Conservation (phyloP, 2,888 invertebrate species). For the Nemotelus nigrinus region DNA sequence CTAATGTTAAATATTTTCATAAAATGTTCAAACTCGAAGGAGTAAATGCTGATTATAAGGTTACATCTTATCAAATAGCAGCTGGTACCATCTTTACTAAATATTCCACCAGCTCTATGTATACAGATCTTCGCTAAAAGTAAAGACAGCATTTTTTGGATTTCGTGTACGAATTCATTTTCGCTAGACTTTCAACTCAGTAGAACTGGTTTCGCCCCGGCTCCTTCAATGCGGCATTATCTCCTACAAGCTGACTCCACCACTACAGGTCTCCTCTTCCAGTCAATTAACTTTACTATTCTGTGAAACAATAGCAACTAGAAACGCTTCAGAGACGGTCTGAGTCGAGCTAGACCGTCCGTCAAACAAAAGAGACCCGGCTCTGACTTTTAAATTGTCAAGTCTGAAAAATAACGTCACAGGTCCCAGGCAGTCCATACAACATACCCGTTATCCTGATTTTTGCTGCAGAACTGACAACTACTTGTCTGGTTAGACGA, state of each 20-base stretch:
- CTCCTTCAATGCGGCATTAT: background rate
- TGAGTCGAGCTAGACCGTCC: constrained; percentile 7
- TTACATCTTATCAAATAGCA: too few species aligned
- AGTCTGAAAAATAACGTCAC: constrained; percentile 8
- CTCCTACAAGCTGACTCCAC: background rate
- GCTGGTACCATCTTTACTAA: too few species aligned
- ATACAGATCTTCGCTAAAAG: too few species aligned
- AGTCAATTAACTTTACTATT: constrained; percentile 43
- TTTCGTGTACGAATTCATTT: too few species aligned
- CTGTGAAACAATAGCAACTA: constrained; percentile 32
- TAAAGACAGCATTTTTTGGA: too few species aligned
- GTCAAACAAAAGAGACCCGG: constrained; percentile 26
- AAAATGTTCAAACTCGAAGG: too few species aligned
- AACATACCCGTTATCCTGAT: constrained; percentile 75
- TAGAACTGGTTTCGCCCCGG: too few species aligned
- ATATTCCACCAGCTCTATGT: too few species aligned
- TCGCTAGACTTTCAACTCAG: too few species aligned
- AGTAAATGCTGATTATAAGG: too few species aligned
- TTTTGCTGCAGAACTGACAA: constrained; percentile 75
- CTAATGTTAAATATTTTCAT: too few species aligned
- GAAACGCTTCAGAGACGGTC: background rate
- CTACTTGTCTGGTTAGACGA: constrained; percentile 76
- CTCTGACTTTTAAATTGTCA: constrained; percentile 34
- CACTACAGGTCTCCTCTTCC: background rate
- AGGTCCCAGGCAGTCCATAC: background rate